Evolutionary conservation across 1,140 invertebrate genomes (phyloP), one percentile per base, ranked within the genome.

Genomic region (Bombus polaris): DNA sequence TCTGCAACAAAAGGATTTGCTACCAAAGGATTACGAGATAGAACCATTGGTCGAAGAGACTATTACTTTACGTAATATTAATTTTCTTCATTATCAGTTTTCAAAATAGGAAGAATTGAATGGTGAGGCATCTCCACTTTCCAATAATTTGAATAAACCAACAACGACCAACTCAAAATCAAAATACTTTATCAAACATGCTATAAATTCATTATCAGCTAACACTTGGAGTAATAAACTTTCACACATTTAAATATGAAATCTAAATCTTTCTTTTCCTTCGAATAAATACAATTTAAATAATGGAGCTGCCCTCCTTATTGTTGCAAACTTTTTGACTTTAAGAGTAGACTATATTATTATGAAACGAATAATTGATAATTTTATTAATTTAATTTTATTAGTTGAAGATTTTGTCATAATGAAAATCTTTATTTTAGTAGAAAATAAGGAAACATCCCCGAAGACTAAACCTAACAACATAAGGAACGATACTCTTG

Each of bases 11-110:
- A 88, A 72, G 28, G 76, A 92, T 1, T 68, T 89, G 4, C 75
- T 94, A 39, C 94, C 94, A 0, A 44, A 89, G 6, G 88, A 92
- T 81, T 94, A 94, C 75, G 57, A 89, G 57, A 25, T 91, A 8
- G 92, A 94, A 18, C 84, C 89, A 8, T 13, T 93, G 53, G 37
- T 22, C 3, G 71, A 83, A 4, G 47, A 86, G 9, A 37, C n/a
- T 2, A 25, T 32, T 5, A 73, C 79, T 68, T 22, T 73, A 39
- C 65, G 92, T 91, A 90, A 92, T 22, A 35, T 42, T 62, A 15
- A 79, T 73, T 66, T 76, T 81, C 47, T 15, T 35, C 44, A 3
- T 4, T 28, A 44, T 28, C 37, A 13, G 37, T 57, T 39, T 39
- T 28, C 22, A 13, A 1, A 5, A 1, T 13, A 12, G 22, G n/a